Percentiles rank a stretch among this genome's conserved stretches.
These are phyloP conservation scores for Cuculus canorus DNA, from an alignment of 2,797 vertebrate species.

Conservation along the genomic window DNA sequence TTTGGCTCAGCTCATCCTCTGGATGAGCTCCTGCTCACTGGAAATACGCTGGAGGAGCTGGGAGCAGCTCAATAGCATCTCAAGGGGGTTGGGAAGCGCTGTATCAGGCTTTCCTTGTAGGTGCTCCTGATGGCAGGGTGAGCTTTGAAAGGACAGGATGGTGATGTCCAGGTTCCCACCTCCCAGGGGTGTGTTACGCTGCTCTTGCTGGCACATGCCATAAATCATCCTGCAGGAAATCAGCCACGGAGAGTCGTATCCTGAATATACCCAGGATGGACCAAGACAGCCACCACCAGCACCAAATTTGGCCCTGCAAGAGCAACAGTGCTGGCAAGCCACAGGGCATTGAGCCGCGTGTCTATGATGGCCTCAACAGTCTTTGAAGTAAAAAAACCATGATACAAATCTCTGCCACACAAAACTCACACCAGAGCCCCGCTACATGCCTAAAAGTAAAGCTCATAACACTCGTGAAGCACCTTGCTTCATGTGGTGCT, in stretches of 20 bases:
- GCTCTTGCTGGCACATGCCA: accelerated
- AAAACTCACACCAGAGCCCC: conserved; percentile 21
- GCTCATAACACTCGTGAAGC: conserved; percentile 75
- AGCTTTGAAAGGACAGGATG: not conserved
- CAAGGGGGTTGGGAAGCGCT: not conserved
- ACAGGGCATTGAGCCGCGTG: not conserved
- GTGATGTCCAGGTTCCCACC: not conserved
- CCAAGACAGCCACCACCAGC: not conserved
- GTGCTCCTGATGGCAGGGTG: not conserved
- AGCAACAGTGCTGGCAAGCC: not conserved
- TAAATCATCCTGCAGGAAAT: not conserved
- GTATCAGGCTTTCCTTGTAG: not conserved
- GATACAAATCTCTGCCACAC: not conserved
- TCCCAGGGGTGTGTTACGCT: not conserved
- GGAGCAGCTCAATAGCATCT: not conserved
- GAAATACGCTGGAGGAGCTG: not conserved
- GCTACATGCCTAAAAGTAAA: conserved; percentile 63
- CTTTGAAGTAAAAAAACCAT: conserved; percentile 27
- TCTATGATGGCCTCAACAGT: not conserved
- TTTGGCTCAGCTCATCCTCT: not conserved
- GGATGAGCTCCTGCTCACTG: not conserved
- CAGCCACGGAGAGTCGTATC: not conserved
- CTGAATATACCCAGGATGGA: not conserved
- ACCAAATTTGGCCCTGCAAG: not conserved
- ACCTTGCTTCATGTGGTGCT: not conserved